phyloP scores from a whole-genome alignment of 1,140 invertebrate genomes.

The Zaprionus kolodkinae region DNA sequence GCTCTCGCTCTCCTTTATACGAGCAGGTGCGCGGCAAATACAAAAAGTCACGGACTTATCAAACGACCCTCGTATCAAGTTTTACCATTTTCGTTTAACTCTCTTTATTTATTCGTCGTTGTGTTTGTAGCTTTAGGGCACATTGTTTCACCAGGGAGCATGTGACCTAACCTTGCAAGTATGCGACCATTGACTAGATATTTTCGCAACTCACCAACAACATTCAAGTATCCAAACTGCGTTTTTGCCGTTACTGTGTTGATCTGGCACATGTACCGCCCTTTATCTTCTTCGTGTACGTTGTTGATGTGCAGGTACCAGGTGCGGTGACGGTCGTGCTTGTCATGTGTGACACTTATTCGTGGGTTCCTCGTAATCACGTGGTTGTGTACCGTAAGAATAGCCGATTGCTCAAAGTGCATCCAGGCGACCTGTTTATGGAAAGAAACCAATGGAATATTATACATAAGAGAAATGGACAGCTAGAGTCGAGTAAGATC shows the following conservation, averaged over 20 bases:
- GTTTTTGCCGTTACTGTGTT: slow-evolving; percentile 97
- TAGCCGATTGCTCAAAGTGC: slow-evolving; percentile 96
- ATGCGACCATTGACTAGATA: background rate
- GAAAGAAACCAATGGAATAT: slow-evolving; percentile 23
- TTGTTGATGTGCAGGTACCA: slow-evolving; percentile 96
- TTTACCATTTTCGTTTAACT: slow-evolving; percentile 31
- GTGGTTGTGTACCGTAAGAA: slow-evolving; percentile 95
- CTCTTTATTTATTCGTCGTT: background rate
- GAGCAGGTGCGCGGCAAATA: too few relatives aligned
- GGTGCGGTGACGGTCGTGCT: slow-evolving; percentile 90
- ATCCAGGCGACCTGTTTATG: slow-evolving; percentile 95
- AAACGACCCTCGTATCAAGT: too few relatives aligned
- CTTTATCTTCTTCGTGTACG: slow-evolving; percentile 95
- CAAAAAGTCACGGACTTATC: too few relatives aligned
- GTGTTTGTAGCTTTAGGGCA: slow-evolving; percentile 54
- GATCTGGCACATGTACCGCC: slow-evolving; percentile 98
- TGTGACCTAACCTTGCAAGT: background rate
- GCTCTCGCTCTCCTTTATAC: slow-evolving; percentile 26
- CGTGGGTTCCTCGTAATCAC: slow-evolving; percentile 96
- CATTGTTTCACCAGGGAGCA: slow-evolving; percentile 15
- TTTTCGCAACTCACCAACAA: slow-evolving; percentile 91
- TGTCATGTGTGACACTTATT: slow-evolving; percentile 94
- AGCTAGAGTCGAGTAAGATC: background rate
- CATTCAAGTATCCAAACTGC: slow-evolving; percentile 95
- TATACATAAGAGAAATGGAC: background rate